Evolutionary conservation across 2,888 invertebrate genomes (phyloP), one percentile per base, ranked within the genome.

Genomic region (Schizotus pectinicornis): DNA sequence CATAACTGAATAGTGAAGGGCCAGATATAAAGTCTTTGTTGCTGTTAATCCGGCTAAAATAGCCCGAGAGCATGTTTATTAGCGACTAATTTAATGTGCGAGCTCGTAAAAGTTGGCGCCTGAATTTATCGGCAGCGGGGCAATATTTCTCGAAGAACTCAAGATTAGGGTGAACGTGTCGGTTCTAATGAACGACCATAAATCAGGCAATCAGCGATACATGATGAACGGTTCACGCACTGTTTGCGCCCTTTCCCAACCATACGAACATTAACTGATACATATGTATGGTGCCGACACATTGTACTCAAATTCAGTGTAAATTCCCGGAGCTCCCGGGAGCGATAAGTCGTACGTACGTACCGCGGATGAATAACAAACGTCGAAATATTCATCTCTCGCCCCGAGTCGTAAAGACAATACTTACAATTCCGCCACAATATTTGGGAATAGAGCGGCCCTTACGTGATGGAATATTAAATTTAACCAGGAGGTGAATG

Each of bases 401-500:
- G 11, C 22, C 31, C 7, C 8, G 51, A 51, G 36, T 14, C 12
- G 32, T 34, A 43, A 38, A 56, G 50, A 56, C 50, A 45, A 47
- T 36, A 33, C 9, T 33, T 54, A 37, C 33, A 34, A 38, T 47
- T 41, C 39, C 12, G 13, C 35, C 13, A 31, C 9, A 55, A 53
- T 49, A 56, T 49, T 56, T 56, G 13, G 46, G 39, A 46, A 49
- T 45, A 37, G 35, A 35, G 22, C 22, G 8, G 42, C 36, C 36
- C 35, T 51, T 36, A 34, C 42, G 54, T 54, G 54, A 48, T 56
- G 34, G 42, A 56, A 56, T 56, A 56, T 49, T 56, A 56, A 56
- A 56, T 56, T 49, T 56, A 32, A n/a, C 49, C 34, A 22, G 22
- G 22, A 41, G 12, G 6, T 38, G 46, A 46, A 38, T 54, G 43